Evolutionary conservation across 2,797 vertebrate species (phyloP).

Genomic region (Echeneis naucrates): DNA sequence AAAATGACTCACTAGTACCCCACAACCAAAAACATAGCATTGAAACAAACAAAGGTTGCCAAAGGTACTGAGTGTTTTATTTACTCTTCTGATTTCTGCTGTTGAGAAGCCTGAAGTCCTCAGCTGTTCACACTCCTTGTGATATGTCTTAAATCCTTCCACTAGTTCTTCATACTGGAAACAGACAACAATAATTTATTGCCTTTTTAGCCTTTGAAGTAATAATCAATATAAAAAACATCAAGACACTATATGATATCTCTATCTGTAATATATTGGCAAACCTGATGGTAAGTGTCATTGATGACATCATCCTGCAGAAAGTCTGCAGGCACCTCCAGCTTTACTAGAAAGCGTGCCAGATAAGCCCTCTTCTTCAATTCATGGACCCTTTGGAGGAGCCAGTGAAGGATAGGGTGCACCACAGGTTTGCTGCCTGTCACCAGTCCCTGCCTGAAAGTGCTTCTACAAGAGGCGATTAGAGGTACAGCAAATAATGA

Average conservation of each 20-base stretch:
- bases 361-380: constrained; percentile 97
- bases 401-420: constrained; percentile 94
- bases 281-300: constrained; percentile 94
- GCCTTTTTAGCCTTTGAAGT: not conserved
- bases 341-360: constrained; percentile 92
- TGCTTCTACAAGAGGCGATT: constrained; percentile 82
- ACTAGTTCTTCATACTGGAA: constrained; percentile 96
- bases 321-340: constrained; percentile 95
- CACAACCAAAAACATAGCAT: not conserved
- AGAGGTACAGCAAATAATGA: not conserved
- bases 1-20: not conserved
- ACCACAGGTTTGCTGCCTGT: constrained; percentile 93
- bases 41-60: not conserved
- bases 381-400: constrained; percentile 91
- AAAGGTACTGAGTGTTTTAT: not conserved
- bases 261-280: not conserved
- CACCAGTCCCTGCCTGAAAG: constrained; percentile 94
- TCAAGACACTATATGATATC: not conserved
- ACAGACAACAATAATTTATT: constrained; percentile 27
- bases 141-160: constrained; percentile 94
- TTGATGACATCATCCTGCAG: constrained; percentile 92
- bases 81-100: constrained; percentile 96
- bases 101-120: constrained; percentile 95
- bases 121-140: constrained; percentile 96
- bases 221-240: not conserved